Evolutionary conservation across 2,797 vertebrate species (phyloP).

Genomic region (Leuciscus waleckii): DNA sequence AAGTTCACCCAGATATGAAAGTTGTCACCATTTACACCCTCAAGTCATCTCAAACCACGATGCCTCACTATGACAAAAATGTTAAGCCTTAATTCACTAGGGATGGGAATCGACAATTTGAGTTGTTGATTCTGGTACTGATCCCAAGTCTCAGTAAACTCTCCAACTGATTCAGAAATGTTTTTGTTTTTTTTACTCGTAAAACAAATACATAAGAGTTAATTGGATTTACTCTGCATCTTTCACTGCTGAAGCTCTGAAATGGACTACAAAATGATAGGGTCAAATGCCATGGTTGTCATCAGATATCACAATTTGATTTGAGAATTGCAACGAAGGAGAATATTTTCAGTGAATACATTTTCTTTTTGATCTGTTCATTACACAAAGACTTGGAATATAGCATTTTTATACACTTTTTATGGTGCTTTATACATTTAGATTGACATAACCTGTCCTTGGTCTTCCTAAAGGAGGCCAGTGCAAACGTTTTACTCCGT

Average conservation of each 20-base stretch:
- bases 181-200: too few relatives aligned
- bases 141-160: neutral
- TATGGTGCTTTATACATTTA: neutral
- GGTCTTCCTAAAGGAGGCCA: neutral
- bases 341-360: neutral
- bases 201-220: neutral
- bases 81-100: neutral
- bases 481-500: neutral
- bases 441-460: neutral
- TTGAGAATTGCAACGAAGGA: neutral
- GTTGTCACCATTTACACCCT: neutral
- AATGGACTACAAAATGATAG: neutral
- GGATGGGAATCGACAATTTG: neutral
- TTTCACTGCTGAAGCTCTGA: neutral
- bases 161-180: neutral
- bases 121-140: neutral
- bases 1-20: neutral
- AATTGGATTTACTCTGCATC: neutral
- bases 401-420: neutral
- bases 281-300: neutral
- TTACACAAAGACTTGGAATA: neutral
- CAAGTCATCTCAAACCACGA: neutral
- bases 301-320: neutral
- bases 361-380: neutral
- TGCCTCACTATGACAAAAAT: neutral